phyloP scores from a whole-genome alignment of 1,140 invertebrate genomes.

The Agrilus planipennis region DNA sequence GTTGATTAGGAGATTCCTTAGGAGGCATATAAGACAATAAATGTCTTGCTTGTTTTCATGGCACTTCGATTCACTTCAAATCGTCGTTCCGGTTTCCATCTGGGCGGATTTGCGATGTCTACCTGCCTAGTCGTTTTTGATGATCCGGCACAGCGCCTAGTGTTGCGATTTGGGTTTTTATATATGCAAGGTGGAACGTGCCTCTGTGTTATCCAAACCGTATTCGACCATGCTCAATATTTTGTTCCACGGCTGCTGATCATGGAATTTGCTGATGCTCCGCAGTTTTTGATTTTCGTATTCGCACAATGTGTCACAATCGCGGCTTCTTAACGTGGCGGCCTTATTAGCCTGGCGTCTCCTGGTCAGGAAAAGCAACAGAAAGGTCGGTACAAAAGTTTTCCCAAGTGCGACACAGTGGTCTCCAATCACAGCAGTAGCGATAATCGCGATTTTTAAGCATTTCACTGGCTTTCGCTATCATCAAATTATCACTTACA shows the following conservation, averaged over 20 bases:
- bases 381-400: constrained; percentile 7
- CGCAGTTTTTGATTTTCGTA: constrained; percentile 11
- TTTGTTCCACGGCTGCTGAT: neutral
- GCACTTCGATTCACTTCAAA: neutral
- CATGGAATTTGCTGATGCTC: neutral
- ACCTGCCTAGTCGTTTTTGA: neutral
- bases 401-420: constrained; percentile 10
- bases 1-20: neutral
- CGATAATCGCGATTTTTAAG: constrained; percentile 9
- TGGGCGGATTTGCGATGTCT: neutral
- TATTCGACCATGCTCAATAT: constrained; percentile 12
- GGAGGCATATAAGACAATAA: neutral
- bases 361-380: constrained; percentile 10
- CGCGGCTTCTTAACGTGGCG: constrained; percentile 10
- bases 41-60: neutral
- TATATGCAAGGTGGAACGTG: constrained; percentile 5
- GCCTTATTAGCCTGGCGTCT: constrained; percentile 12
- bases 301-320: constrained; percentile 12
- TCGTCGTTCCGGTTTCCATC: neutral
- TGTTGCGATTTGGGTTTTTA: constrained; percentile 6
- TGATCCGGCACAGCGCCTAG: neutral
- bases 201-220: constrained; percentile 11
- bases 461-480: constrained; percentile 9
- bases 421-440: constrained; percentile 10
- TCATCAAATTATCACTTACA: constrained; percentile 11